A percentile compares a stretch with the other conserved stretches of the same genome.
phyloP scores from a whole-genome alignment of 1,140 invertebrate genomes.

The Hyles euphorbiae region DNA sequence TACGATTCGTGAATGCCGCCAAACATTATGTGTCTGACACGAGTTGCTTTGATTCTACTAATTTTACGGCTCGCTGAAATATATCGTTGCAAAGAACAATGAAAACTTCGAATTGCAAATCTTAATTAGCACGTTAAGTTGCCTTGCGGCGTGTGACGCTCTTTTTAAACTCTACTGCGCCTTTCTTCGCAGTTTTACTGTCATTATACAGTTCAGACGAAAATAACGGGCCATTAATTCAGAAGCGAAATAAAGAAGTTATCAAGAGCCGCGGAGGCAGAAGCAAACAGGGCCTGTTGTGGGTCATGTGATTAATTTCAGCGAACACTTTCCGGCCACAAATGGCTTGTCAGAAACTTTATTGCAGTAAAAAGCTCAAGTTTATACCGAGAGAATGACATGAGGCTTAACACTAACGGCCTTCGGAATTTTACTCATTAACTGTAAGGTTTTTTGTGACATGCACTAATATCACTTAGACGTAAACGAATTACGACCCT shows the following conservation, averaged over 20 bases:
- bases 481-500: too few relatives aligned
- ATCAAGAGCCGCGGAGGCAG: slow-evolving; percentile 22
- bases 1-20: slow-evolving; percentile 8
- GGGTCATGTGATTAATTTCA: slow-evolving; percentile 42
- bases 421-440: slow-evolving; percentile 41
- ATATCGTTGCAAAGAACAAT: slow-evolving; percentile 41
- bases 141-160: slow-evolving; percentile 5
- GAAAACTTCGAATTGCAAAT: slow-evolving; percentile 40
- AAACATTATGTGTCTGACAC: slow-evolving; percentile 31
- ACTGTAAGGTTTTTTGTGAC: slow-evolving; percentile 31
- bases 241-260: slow-evolving; percentile 37
- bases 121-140: slow-evolving; percentile 33
- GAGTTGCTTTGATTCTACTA: slow-evolving; percentile 45
- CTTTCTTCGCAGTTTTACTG: slow-evolving; percentile 11
- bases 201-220: slow-evolving; percentile 4
- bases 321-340: slow-evolving; percentile 40
- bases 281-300: slow-evolving; percentile 30
- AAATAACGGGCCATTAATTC: slow-evolving; percentile 21
- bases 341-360: slow-evolving; percentile 48
- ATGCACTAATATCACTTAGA: background rate
- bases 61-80: slow-evolving; percentile 44
- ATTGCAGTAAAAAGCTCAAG: slow-evolving; percentile 47
- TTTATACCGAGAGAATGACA: slow-evolving; percentile 39
- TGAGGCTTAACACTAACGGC: slow-evolving; percentile 45
- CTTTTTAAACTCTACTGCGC: slow-evolving; percentile 17